Conservation (phyloP, 2,888 invertebrate genomes). For the Rhyacophila evoluta region DNA sequence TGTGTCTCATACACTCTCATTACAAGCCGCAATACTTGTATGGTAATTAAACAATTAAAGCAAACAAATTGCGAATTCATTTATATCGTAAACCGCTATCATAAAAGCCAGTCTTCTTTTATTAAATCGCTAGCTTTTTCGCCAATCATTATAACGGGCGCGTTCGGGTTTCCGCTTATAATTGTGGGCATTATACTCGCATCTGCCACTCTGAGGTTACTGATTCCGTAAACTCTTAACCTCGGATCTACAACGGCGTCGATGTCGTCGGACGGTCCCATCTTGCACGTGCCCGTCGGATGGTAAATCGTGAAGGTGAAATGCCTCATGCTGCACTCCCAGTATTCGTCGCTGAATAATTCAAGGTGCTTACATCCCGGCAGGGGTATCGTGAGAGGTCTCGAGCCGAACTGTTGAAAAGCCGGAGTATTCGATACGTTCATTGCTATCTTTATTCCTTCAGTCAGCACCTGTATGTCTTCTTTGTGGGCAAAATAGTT, state of each 20-base stretch:
- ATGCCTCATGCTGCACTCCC: conserved; percentile 87
- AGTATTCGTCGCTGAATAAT: conserved; percentile 84
- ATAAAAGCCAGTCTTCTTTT: conserved; percentile 84
- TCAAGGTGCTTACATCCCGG: conserved; percentile 83
- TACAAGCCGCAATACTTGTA: no score
- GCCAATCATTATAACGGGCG: conserved; percentile 90
- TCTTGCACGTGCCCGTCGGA: conserved; percentile 87
- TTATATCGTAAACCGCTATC: not conserved
- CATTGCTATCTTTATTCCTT: conserved; percentile 87
- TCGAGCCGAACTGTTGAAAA: conserved; percentile 84
- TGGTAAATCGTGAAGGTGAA: conserved; percentile 88
- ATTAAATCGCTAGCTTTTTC: conserved; percentile 92
- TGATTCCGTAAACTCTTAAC: conserved; percentile 81
- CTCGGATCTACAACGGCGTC: conserved; percentile 85
- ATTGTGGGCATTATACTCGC: conserved; percentile 92
- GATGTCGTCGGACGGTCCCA: conserved; percentile 83
- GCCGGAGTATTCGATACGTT: conserved; percentile 83
- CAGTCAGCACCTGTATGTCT: conserved; percentile 82
- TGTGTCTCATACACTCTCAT: no score
- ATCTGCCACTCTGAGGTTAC: conserved; percentile 82
- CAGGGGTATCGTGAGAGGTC: conserved; percentile 82
- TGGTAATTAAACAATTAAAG: no score
- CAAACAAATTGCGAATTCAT: no score
- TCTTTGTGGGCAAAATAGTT: conserved; percentile 91
- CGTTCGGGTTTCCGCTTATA: conserved; percentile 91